Evolutionary conservation across 2,797 vertebrate genomes (phyloP).

Genomic region (Siniperca scherzeri): DNA sequence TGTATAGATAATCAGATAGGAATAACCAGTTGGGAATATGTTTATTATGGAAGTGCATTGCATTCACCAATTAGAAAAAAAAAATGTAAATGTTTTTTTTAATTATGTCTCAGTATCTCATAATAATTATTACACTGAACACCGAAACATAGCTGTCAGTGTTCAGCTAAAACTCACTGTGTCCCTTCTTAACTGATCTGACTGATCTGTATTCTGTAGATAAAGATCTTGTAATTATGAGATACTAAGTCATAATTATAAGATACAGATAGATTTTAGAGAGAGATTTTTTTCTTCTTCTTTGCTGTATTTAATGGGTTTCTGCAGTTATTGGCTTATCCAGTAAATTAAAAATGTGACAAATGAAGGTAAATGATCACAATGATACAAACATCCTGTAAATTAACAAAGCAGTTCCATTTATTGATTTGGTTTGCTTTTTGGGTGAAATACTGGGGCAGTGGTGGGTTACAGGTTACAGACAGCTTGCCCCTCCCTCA

Average conservation of each 20-base stretch:
- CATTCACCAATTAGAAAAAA: neutral
- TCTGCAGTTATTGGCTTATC: neutral
- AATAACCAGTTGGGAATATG: neutral
- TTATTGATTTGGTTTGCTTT: neutral
- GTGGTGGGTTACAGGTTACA: neutral
- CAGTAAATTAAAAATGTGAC: neutral
- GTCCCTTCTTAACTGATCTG: neutral
- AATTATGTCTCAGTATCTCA: neutral
- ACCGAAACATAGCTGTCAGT: neutral
- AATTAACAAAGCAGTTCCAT: neutral
- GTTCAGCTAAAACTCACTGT: neutral
- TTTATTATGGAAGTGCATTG: neutral
- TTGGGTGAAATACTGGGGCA: neutral
- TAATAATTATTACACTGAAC: neutral
- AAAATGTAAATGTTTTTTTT: neutral
- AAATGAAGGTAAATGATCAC: neutral
- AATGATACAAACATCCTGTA: neutral
- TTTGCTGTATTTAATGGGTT: neutral
- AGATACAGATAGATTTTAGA: neutral
- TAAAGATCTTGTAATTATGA: constrained; percentile 2
- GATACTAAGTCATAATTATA: neutral
- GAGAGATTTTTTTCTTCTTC: neutral
- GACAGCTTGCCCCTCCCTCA: neutral
- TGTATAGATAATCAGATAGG: no score
- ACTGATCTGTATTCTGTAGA: neutral